phyloP scores from a whole-genome alignment of 2,888 invertebrate genomes.

The Athripsodes cinereus region DNA sequence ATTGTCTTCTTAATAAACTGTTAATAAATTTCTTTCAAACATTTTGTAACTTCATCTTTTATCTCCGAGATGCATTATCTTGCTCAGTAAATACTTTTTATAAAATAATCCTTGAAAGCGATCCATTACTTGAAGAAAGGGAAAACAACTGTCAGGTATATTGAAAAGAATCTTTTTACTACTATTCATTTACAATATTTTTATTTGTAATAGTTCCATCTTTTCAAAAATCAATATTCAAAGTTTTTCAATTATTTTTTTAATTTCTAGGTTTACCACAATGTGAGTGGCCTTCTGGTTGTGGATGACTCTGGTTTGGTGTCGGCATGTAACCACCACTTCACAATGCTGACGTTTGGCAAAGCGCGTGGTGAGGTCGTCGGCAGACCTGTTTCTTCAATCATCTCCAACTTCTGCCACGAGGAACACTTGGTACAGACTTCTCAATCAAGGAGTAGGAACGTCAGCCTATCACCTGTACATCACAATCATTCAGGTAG shows the following conservation, averaged over 20 bases:
- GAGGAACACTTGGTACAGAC: slow-evolving; percentile 47
- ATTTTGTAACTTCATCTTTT: no score
- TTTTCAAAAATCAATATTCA: no score
- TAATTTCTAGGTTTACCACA: slow-evolving; percentile 48
- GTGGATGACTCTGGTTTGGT: slow-evolving; percentile 57
- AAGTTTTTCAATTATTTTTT: slow-evolving; percentile 3
- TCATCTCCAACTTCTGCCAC: slow-evolving; percentile 59
- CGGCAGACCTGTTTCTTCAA: slow-evolving; percentile 49
- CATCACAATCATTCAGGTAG: slow-evolving; percentile 46
- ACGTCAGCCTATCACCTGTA: slow-evolving; percentile 51
- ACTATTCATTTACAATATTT: no score
- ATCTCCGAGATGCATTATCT: no score
- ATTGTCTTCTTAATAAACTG: no score
- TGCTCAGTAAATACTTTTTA: no score
- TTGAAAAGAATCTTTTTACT: no score
- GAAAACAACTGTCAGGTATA: no score
- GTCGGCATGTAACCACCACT: slow-evolving; percentile 61
- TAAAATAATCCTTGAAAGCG: no score
- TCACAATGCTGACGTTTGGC: slow-evolving; percentile 59
- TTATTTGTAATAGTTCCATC: no score
- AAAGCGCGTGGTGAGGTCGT: slow-evolving; percentile 54
- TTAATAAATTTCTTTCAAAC: no score
- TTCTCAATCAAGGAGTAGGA: slow-evolving; percentile 39
- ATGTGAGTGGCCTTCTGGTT: slow-evolving; percentile 61
- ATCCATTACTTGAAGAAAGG: no score